These are phyloP conservation scores for Sepioteuthis lessoniana DNA, from an alignment of 2,888 invertebrate genomes.

Conservation along the genomic window DNA sequence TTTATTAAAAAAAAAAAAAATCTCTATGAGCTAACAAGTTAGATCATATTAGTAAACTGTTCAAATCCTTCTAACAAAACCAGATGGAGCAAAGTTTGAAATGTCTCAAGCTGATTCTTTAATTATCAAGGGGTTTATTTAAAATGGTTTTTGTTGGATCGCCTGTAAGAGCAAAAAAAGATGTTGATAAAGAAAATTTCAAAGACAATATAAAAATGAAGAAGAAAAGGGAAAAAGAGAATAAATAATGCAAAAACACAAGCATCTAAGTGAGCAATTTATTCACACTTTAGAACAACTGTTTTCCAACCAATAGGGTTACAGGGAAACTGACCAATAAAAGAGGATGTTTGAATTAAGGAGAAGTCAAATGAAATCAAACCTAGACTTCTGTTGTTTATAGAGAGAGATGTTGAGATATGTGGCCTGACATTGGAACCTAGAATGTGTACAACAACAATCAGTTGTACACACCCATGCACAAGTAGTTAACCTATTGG, in stretches of 20 bases:
- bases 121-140: background rate
- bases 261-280: slow-evolving; percentile 46
- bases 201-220: background rate
- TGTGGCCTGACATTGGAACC: slow-evolving; percentile 43
- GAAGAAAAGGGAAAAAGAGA: background rate
- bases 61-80: too few species aligned
- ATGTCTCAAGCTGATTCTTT: background rate
- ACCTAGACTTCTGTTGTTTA: background rate
- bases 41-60: too few species aligned
- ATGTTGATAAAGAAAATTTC: background rate
- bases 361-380: slow-evolving; percentile 25
- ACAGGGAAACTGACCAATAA: slow-evolving; percentile 46
- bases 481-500: background rate
- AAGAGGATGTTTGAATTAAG: slow-evolving; percentile 39
- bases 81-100: too few species aligned
- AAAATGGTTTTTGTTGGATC: background rate
- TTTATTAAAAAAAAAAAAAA: too few species aligned
- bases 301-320: slow-evolving; percentile 41
- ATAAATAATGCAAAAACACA: background rate
- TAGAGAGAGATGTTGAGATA: slow-evolving; percentile 45
- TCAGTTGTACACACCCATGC: background rate
- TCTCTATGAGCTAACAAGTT: too few species aligned
- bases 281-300: slow-evolving; percentile 47
- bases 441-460: background rate
- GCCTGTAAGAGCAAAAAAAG: background rate